Base-by-base conservation (phyloP, 1,140 invertebrate species). In the Paralvinella palmiformis region DNA sequence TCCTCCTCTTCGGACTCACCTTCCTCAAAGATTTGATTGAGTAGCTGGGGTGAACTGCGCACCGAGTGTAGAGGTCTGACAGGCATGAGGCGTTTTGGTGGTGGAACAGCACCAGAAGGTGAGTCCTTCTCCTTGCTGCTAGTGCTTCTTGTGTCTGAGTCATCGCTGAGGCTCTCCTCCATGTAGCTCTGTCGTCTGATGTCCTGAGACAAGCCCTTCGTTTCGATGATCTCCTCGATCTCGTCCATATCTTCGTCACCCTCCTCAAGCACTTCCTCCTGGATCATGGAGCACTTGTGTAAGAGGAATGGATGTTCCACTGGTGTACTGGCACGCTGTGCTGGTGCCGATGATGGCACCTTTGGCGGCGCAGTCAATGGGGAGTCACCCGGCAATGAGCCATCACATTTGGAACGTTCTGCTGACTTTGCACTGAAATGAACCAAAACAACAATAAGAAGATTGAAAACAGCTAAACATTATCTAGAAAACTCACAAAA, bases 21-120 rank as follows among this genome's bases (percentile, higher is more conserved):
- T 71, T 89, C 88, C 63, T 86, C 84, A 57, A 89, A 89, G 74
- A 89, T 88, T 73, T 89, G 88, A 5, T 89, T 76, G 20, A 84
- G 82, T 22, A 87, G 68, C 69, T 87, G 85, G 5, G 86, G 85
- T n/a, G 83, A 85, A 65, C 81, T 85, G 33, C 79, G 81, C 22
- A 84, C 83, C 63, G 77, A 80, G 68, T 81, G 80, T 56, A 82
- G 75, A 44, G 78, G 78, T 37, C 83, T 77, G 37, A 73, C 75
- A 2, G 73, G 71, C 27, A 72, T 68, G 66, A 20, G 71, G 69
- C 27, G 71, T 4, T 32, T 27, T 68, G 1, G 70, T 17, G 69
- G 67, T 13, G 20, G 2, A 6, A 27, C 22, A 27, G 29, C 22
- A 27, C 29, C 5, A 10, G 37, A n/a, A n/a, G 10, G 10, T n/a